phyloP scores from a whole-genome alignment of 2,797 vertebrate genomes.

The Furcifer pardalis region DNA sequence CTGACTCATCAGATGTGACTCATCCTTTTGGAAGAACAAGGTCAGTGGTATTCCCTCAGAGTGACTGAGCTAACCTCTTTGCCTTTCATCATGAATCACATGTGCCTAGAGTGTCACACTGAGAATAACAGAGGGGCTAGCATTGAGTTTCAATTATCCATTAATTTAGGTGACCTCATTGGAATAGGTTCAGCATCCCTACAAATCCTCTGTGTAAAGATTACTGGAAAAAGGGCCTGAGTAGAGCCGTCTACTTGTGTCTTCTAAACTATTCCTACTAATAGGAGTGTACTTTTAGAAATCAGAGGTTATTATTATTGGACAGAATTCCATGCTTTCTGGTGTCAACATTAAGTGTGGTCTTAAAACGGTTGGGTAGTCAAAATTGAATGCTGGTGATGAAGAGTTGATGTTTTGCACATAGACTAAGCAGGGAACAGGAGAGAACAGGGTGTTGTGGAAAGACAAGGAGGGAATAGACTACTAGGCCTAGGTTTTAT shows the following conservation, averaged over 20 bases:
- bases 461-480: no score
- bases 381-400: no score
- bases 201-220: constrained; percentile 55
- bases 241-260: constrained; percentile 40
- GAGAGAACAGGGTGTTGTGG: no score
- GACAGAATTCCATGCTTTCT: not conserved
- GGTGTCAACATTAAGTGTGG: no score
- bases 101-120: constrained; percentile 45
- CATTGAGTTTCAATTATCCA: constrained; percentile 58
- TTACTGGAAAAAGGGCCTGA: constrained; percentile 50
- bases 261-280: constrained; percentile 24
- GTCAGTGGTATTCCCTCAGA: constrained; percentile 65
- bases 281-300: not conserved
- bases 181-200: constrained; percentile 52
- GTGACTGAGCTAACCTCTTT: constrained; percentile 55
- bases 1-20: constrained; percentile 72
- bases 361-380: no score
- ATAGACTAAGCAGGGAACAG: no score
- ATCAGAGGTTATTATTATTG: not conserved
- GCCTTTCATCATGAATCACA: constrained; percentile 71
- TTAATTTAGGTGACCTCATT: constrained; percentile 58
- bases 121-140: constrained; percentile 44
- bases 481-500: no score
- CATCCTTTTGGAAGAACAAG: constrained; percentile 71
- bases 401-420: no score